Percentiles rank a stretch among this genome's conserved stretches.
Conservation (phyloP, 1,140 invertebrate species). For the Campoletis sonorensis region DNA sequence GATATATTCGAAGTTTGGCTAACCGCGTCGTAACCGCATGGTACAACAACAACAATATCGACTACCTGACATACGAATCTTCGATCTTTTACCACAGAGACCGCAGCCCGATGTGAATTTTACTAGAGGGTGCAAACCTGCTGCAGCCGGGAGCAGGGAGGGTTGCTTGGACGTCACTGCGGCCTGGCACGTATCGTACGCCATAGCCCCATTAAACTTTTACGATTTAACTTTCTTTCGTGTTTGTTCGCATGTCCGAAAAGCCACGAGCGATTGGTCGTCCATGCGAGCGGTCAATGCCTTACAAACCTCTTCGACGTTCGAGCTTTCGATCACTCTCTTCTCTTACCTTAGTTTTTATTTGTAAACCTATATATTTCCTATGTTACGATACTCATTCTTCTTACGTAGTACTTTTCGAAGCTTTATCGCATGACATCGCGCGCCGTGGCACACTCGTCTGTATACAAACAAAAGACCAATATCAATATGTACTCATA, state of each 20-base stretch:
- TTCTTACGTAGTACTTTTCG: not conserved
- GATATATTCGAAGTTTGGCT: not conserved
- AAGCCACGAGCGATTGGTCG: constrained; percentile 33
- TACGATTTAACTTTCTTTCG: constrained; percentile 65
- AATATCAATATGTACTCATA: not conserved
- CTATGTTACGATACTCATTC: not conserved
- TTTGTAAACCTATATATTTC: not conserved
- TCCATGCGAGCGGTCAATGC: constrained; percentile 43
- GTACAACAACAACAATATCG: constrained; percentile 38
- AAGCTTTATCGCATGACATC: not conserved
- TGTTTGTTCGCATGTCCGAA: not conserved
- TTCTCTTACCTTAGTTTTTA: not conserved
- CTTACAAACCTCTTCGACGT: constrained; percentile 40
- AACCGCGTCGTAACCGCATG: not conserved
- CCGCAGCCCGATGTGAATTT: not conserved
- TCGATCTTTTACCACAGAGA: constrained; percentile 27
- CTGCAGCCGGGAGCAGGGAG: not conserved
- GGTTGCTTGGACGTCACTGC: not conserved
- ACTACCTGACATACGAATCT: constrained; percentile 17
- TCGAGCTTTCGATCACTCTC: constrained; percentile 15
- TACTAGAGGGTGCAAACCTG: not conserved
- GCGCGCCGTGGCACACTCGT: not conserved
- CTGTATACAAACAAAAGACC: not conserved
- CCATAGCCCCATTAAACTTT: constrained; percentile 66
- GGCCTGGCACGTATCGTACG: constrained; percentile 30